Evolutionary conservation across 2,113 vertebrate genomes (phyloP).

Genomic region (Anas platyrhynchos): DNA sequence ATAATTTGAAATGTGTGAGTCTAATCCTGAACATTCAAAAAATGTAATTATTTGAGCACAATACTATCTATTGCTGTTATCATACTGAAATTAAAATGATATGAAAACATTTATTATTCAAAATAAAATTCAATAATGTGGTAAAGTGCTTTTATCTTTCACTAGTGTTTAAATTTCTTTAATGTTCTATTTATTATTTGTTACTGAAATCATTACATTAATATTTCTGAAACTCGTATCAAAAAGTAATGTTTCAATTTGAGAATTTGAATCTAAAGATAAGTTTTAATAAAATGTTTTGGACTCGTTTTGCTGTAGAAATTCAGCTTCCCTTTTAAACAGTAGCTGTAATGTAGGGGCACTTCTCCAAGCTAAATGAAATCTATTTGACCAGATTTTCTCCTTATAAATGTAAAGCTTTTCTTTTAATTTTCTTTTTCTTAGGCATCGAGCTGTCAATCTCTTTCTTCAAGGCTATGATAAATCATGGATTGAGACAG

Average conservation of each 20-base stretch:
- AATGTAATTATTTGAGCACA: background rate
- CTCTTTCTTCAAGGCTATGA: conserved; percentile 97
- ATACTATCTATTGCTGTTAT: background rate
- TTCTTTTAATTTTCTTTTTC: conserved; percentile 31
- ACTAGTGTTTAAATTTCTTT: background rate
- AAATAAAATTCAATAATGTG: background rate
- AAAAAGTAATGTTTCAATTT: background rate
- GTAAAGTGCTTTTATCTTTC: background rate
- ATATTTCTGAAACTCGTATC: background rate
- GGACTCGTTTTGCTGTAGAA: background rate
- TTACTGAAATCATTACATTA: background rate
- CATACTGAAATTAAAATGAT: background rate
- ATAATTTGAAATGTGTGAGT: background rate
- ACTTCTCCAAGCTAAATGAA: background rate
- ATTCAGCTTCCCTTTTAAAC: background rate
- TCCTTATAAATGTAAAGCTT: background rate
- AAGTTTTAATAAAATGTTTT: background rate
- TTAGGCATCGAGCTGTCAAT: conserved; percentile 93
- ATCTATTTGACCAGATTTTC: background rate
- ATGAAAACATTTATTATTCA: background rate
- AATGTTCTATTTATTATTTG: background rate
- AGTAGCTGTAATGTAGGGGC: background rate
- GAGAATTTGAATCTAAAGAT: background rate
- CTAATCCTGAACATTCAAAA: background rate
- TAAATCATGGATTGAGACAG: conserved; percentile 96